Evolutionary conservation across 1,140 invertebrate species (phyloP).

Genomic region (Holotrichia oblita): DNA sequence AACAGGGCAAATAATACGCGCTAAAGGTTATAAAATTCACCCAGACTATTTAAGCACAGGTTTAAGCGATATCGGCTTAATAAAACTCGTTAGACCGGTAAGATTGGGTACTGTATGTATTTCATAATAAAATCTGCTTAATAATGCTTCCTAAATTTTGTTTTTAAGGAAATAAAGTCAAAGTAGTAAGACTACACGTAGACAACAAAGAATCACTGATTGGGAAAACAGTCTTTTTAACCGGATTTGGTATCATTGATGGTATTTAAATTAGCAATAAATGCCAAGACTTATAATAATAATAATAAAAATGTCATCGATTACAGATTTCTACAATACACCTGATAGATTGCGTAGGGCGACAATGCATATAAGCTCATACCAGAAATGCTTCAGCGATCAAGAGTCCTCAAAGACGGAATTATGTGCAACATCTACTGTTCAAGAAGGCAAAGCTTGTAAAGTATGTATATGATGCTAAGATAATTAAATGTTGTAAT

Average conservation of each 20-base stretch:
- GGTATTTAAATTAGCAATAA: conserved; percentile 46
- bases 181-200: conserved; percentile 52
- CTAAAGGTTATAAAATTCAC: conserved; percentile 51
- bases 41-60: conserved; percentile 52
- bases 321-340: conserved; percentile 56
- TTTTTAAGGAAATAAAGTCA: conserved; percentile 50
- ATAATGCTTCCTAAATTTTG: background rate
- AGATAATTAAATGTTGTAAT: background rate
- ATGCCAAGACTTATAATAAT: background rate
- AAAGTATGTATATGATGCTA: conserved; percentile 48
- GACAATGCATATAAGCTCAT: conserved; percentile 53
- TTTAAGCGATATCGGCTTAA: conserved; percentile 55
- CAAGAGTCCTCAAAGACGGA: conserved; percentile 44
- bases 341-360: conserved; percentile 55
- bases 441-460: conserved; percentile 59
- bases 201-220: conserved; percentile 54
- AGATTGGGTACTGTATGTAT: conserved; percentile 48
- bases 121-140: background rate
- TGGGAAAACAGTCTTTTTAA: conserved; percentile 54
- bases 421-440: conserved; percentile 58
- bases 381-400: conserved; percentile 53
- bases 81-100: conserved; percentile 50
- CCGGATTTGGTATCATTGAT: conserved; percentile 59
- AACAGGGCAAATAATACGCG: conserved; percentile 51
- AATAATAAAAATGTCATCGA: conserved; percentile 10